Evolutionary conservation across 64 coral and sea anemone species (phyloP).

Genomic region (Pocillopora damicornis): DNA sequence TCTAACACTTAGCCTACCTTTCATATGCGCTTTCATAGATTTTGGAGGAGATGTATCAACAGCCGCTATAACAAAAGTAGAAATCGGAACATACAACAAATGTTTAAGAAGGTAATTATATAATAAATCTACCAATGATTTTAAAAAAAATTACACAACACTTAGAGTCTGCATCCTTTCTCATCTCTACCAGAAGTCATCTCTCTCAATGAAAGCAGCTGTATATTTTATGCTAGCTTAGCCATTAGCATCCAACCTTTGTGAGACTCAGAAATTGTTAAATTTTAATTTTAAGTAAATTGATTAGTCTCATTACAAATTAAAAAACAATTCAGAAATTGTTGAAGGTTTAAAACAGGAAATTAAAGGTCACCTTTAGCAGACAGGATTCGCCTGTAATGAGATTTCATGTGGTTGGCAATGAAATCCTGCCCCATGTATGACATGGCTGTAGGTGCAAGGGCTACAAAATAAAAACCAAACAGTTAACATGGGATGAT

Average conservation of each 20-base stretch:
- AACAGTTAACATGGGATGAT: background rate
- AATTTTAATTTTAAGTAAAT: too few species aligned
- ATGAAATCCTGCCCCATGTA: conserved; percentile 59
- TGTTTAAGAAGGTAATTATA: background rate
- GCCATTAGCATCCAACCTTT: too few species aligned
- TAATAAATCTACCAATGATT: background rate
- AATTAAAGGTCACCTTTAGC: conserved; percentile 44
- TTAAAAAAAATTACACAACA: too few species aligned
- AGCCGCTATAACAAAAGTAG: conserved; percentile 11
- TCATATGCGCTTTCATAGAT: conserved; percentile 58
- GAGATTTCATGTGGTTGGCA: conserved; percentile 68
- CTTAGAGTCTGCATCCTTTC: too few species aligned
- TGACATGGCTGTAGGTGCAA: conserved; percentile 50
- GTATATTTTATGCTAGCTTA: too few species aligned
- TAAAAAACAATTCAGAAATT: too few species aligned
- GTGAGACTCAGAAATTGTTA: too few species aligned
- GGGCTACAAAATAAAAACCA: background rate
- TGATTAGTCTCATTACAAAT: too few species aligned
- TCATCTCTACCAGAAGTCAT: too few species aligned
- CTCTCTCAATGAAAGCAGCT: too few species aligned
- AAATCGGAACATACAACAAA: background rate
- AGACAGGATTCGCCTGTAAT: conserved; percentile 48
- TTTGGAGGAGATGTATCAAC: conserved; percentile 63
- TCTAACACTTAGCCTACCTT: conserved; percentile 22
- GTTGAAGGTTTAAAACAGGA: background rate